Percentiles rank a stretch among this genome's conserved stretches.
Conservation (phyloP, 1,140 invertebrate genomes). For the Drosophila willistoni region DNA sequence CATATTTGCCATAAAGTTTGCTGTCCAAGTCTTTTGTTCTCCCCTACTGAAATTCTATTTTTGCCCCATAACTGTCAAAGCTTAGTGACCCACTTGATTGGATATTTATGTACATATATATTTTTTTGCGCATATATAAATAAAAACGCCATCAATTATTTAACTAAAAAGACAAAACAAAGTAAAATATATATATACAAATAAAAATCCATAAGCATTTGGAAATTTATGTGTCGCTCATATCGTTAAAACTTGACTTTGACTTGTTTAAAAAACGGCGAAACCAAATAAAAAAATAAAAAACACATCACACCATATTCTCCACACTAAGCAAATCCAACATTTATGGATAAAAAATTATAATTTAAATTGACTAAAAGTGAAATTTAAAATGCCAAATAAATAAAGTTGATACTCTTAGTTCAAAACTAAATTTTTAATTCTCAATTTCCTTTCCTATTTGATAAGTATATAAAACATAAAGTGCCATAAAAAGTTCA, state of each 20-base stretch:
- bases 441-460: no score
- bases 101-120: conserved; percentile 37
- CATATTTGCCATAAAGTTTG: conserved; percentile 41
- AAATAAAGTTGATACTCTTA: neutral
- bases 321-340: conserved; percentile 15
- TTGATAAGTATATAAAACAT: no score
- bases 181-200: conserved; percentile 38
- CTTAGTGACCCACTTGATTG: conserved; percentile 73
- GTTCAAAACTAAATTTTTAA: neutral
- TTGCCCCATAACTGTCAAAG: conserved; percentile 71
- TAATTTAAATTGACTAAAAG: conserved; percentile 7
- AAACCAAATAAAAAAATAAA: conserved; percentile 31
- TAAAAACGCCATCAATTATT: conserved; percentile 69
- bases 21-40: conserved; percentile 68
- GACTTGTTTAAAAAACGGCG: conserved; percentile 60
- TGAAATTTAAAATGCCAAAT: neutral
- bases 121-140: conserved; percentile 69
- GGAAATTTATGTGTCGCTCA: conserved; percentile 63
- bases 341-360: conserved; percentile 37
- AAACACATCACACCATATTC: conserved; percentile 41
- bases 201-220: conserved; percentile 59
- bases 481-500: no score
- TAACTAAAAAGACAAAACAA: conserved; percentile 8
- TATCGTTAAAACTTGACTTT: conserved; percentile 69
- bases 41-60: conserved; percentile 26